Evolutionary conservation across 2,113 vertebrate genomes (phyloP), one percentile per base, ranked within the genome.

Genomic region (Melanocharis versteri): DNA sequence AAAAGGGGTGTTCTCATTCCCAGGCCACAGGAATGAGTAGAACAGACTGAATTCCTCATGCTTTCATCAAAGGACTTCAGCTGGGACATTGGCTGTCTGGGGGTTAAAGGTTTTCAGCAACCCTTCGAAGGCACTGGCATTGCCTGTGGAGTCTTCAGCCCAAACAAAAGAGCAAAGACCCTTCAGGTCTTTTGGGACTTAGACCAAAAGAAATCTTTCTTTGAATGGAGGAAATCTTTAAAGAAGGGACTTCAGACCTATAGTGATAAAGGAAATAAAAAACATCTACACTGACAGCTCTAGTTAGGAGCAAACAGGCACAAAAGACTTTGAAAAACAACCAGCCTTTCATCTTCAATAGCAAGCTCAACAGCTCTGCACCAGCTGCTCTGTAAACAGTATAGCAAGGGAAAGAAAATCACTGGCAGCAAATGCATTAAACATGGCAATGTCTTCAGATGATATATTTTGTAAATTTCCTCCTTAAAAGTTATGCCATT

Each of bases 301-400:
- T 94, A 92, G 92, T 96, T 96, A 94, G 88, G 80, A 96, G 92
- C 89, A 95, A 96, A 87, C 72, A 95, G 61, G 31, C 87, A 96
- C 90, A 96, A 94, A 94, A 80, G 73, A 61, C 96, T 97, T 97
- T 97, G 96, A 96, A 95, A 96, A 97, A 95, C 90, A 96, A 92
- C 86, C 50, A 92, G 92, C 53, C 88, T 97, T 97, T 97, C 96
- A 97, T 96, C 96, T 96, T 96, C 96, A 93, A 75, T 95, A 93
- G 90, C 71, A 92, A 93, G 83, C 94, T 95, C 95, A 96, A 95
- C 92, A 94, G 94, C 90, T 93, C 92, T 95, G 92, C 57, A 76
- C 86, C 77, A 96, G 76, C 83, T 95, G 76, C 93, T 95, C 91
- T 95, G 91, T 92, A 97, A 96, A 95, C 94, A 95, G 83, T 47